phyloP scores from a whole-genome alignment of 2,113 vertebrate species.

The Hepsetus odoe region DNA sequence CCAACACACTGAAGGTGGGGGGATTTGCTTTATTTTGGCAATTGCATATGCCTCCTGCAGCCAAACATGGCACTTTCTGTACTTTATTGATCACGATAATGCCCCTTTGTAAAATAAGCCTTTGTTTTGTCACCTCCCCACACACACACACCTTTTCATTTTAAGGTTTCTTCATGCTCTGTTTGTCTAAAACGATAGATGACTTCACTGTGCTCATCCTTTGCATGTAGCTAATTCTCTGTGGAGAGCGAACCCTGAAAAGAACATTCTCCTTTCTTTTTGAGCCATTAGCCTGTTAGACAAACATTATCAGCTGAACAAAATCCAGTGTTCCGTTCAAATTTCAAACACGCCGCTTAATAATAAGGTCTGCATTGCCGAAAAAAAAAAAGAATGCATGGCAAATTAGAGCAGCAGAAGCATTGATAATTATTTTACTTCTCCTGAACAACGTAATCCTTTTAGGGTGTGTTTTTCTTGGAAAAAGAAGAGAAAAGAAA shows the following conservation, averaged over 20 bases:
- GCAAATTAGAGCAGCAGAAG: slow-evolving; percentile 61
- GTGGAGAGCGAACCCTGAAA: slow-evolving; percentile 41
- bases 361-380: slow-evolving; percentile 51
- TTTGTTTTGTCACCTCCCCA: slow-evolving; percentile 43
- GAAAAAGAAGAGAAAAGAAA: slow-evolving; percentile 68
- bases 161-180: slow-evolving; percentile 37
- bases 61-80: slow-evolving; percentile 60
- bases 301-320: slow-evolving; percentile 63
- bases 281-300: slow-evolving; percentile 75
- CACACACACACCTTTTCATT: slow-evolving; percentile 35
- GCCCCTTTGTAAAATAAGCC: slow-evolving; percentile 31
- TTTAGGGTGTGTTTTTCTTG: slow-evolving; percentile 86
- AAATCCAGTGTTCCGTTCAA: slow-evolving; percentile 60
- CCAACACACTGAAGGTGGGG: slow-evolving; percentile 59
- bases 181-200: slow-evolving; percentile 41
- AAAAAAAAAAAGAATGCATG: slow-evolving; percentile 62
- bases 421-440: slow-evolving; percentile 75
- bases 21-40: slow-evolving; percentile 68
- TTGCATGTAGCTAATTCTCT: slow-evolving; percentile 37
- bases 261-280: slow-evolving; percentile 68
- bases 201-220: slow-evolving; percentile 13
- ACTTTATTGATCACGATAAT: slow-evolving; percentile 57
- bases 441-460: slow-evolving; percentile 97
- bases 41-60: slow-evolving; percentile 64
- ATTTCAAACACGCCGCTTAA: slow-evolving; percentile 51